Conservation (phyloP, 2,113 vertebrate genomes). For the Echinops telfairi region DNA sequence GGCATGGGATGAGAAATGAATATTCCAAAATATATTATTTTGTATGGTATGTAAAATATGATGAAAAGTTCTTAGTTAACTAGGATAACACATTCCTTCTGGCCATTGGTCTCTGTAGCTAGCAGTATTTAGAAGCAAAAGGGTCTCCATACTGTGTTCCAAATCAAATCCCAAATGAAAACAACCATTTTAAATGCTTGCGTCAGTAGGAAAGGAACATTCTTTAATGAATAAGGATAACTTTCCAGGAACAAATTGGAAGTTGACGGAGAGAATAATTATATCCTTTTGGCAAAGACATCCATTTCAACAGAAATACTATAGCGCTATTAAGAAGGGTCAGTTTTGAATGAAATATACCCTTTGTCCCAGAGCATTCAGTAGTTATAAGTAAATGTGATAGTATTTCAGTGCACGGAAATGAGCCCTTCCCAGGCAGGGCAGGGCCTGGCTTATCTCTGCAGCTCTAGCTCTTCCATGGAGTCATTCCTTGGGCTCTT, state of each 20-base stretch:
- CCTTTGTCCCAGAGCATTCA: background rate
- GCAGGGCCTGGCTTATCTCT: no score
- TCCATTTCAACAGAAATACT: background rate
- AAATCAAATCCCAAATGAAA: constrained; percentile 25
- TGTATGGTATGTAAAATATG: no score
- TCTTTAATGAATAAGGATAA: background rate
- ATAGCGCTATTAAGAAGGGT: background rate
- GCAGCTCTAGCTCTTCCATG: no score
- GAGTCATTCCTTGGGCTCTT: no score
- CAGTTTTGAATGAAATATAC: background rate
- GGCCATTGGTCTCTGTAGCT: background rate
- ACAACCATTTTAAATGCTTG: background rate
- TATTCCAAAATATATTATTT: no score
- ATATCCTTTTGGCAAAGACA: background rate
- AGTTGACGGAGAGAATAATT: background rate
- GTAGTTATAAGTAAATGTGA: background rate
- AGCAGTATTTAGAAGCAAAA: constrained; percentile 14
- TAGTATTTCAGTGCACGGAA: background rate
- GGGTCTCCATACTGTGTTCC: background rate
- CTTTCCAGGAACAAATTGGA: background rate
- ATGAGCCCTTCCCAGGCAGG: no score
- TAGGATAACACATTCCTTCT: background rate
- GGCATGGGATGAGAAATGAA: background rate
- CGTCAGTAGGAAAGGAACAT: background rate
- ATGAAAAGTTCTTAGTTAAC: background rate